Evolutionary conservation across 2,797 vertebrate species (phyloP).

Genomic region (Esox masquinongy): DNA sequence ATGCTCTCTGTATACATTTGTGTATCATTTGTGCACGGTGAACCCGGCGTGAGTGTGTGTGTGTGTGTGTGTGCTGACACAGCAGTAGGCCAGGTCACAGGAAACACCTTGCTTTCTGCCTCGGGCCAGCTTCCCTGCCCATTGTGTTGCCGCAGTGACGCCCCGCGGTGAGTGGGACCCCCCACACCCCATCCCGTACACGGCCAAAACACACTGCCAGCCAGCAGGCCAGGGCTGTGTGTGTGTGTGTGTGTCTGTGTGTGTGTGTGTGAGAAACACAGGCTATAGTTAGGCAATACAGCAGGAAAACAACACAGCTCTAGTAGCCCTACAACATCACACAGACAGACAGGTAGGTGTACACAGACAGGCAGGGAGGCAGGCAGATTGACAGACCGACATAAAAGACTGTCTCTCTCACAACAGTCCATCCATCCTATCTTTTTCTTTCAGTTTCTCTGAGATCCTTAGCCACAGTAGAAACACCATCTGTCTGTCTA

Average conservation of each 20-base stretch:
- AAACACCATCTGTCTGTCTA: slow-evolving; percentile 45
- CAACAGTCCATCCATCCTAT: neutral
- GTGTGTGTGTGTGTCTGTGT: slow-evolving; percentile 3
- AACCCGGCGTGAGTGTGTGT: neutral
- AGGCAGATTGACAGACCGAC: neutral
- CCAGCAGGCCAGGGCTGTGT: neutral
- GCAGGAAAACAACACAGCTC: neutral
- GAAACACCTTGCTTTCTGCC: slow-evolving; percentile 74
- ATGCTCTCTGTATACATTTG: neutral
- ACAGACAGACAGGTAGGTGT: neutral
- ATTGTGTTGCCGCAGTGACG: slow-evolving; percentile 58
- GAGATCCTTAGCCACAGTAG: neutral
- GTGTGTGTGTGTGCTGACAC: slow-evolving; percentile 46
- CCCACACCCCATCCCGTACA: slow-evolving; percentile 1
- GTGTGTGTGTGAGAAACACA: neutral
- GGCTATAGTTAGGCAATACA: neutral
- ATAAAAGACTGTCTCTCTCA: no score
- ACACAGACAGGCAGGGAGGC: no score
- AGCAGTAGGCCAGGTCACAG: slow-evolving; percentile 64
- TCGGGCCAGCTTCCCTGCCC: slow-evolving; percentile 45
- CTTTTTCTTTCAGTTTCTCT: neutral
- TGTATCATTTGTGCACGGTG: neutral
- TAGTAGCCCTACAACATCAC: neutral
- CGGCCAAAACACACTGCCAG: neutral
- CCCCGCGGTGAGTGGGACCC: slow-evolving; percentile 13